Base-by-base conservation (phyloP, 2,797 vertebrate species). In the Picus viridis region DNA sequence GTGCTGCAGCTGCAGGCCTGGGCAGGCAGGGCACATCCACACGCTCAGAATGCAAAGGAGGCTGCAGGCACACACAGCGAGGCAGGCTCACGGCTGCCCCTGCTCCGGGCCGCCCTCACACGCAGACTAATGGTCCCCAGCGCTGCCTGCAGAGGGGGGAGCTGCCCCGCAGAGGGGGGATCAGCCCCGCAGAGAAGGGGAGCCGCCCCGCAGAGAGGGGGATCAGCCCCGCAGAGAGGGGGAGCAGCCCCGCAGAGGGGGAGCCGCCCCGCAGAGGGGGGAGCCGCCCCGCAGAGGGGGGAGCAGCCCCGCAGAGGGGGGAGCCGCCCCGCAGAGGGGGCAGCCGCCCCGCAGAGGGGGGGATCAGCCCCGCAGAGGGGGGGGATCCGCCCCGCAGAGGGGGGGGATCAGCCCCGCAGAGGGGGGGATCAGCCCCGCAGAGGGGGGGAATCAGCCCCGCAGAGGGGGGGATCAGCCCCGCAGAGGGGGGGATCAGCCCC, bases 81-180 rank as follows among this genome's bases (percentile, higher is more conserved):
- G 69, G 91, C 93, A 77, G 88, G 61, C 81, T 94, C 81, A 89
- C 83, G 58, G 34, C 45, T 0, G 0, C 58, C 56, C 67, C 23
- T 2, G 62, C 74, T 89, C 85, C 79, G 59, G 88, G 58, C 56
- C 12, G 69, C 81, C 78, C 84, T 83, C 84, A 68, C 0, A 5
- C 78, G 74, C 78, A 53, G 65, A 58, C 67, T 86, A 77, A 92
- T 83, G 82, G 92, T 83, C 89, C 83, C 34, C 80, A 73, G 87
- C 57, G 11, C 0, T 36, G 95, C 68, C 86, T 72, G 54, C 7
- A 12, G 56, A 34, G 54, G 54, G 70, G 54, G 58, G 70, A 73
- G 70, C 70, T 45, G 88, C 78, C 88, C 93, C 67, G 92, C 84
- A 63, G 93, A n/a, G 39, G 10, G 39, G 39, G 39, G 39, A 39